phyloP scores from a whole-genome alignment of 2,888 invertebrate genomes.

The Didymodactylos carnosus region DNA sequence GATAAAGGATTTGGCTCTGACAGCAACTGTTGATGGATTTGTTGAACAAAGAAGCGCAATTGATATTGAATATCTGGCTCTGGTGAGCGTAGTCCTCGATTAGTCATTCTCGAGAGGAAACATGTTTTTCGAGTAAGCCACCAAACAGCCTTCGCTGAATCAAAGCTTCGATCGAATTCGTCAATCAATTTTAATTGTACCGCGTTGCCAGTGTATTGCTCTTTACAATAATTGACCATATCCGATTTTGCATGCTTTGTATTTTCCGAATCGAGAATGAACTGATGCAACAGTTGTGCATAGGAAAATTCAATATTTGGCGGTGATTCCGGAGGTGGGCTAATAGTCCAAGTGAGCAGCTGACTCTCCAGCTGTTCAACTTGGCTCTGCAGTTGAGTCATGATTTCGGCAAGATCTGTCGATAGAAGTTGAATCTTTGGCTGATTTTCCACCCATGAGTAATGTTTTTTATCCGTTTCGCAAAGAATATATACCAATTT shows the following conservation, averaged over 20 bases:
- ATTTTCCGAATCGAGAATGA: not conserved
- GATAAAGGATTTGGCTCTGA: not conserved
- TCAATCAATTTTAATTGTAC: not conserved
- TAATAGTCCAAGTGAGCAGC: not conserved
- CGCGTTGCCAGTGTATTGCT: not conserved
- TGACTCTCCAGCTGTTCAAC: not conserved
- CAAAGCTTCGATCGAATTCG: not conserved
- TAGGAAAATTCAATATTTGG: not conserved
- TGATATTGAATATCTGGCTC: not conserved
- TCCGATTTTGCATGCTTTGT: not conserved
- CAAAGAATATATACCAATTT: not conserved
- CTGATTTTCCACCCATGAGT: not conserved
- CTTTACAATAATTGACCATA: not conserved
- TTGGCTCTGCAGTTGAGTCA: not conserved
- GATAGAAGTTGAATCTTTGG: not conserved
- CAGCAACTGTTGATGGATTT: not conserved
- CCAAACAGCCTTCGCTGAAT: not conserved
- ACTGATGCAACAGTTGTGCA: not conserved
- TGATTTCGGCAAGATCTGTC: not conserved
- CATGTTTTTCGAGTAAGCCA: not conserved
- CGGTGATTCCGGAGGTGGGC: not conserved
- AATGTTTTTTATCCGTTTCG: not conserved
- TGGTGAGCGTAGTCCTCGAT: not conserved
- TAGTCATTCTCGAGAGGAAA: not conserved
- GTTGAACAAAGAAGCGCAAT: not conserved